phyloP scores from a whole-genome alignment of 1,140 invertebrate species.

The Drosophila trapezifrons region DNA sequence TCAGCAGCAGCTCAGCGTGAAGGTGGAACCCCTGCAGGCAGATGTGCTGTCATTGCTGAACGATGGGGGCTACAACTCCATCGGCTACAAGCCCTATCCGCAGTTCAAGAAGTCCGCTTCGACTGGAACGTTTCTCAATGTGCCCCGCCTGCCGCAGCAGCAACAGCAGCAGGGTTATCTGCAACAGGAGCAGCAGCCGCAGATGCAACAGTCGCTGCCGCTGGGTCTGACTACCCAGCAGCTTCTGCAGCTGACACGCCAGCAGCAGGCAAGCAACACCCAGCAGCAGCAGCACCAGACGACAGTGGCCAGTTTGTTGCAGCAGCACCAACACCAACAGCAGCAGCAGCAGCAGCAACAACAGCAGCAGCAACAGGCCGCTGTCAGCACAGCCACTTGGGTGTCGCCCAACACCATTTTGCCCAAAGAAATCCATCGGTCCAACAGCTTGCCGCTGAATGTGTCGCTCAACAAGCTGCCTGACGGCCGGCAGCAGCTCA shows the following conservation, averaged over 20 bases:
- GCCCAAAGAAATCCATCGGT: conserved; percentile 85
- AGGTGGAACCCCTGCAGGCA: conserved; percentile 67
- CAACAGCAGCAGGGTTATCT: conserved; percentile 54
- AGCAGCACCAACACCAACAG: conserved; percentile 49
- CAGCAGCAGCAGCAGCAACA: conserved; percentile 59
- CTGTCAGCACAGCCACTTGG: conserved; percentile 66
- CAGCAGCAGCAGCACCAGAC: conserved; percentile 58
- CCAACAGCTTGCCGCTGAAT: conserved; percentile 86
- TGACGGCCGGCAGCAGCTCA: conserved; percentile 46
- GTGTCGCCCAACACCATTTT: conserved; percentile 65
- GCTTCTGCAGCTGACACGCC: conserved; percentile 61
- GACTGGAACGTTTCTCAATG: conserved; percentile 76
- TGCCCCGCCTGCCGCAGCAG: conserved; percentile 62
- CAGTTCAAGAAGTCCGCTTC: conserved; percentile 81
- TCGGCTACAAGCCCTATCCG: conserved; percentile 81
- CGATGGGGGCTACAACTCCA: conserved; percentile 60
- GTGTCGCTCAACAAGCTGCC: conserved; percentile 79
- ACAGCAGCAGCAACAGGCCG: conserved; percentile 45
- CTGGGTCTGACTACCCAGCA: conserved; percentile 68
- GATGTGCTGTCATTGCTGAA: conserved; percentile 66
- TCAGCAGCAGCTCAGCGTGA: conserved; percentile 65
- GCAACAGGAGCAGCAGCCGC: conserved; percentile 62
- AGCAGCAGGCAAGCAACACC: conserved; percentile 55
- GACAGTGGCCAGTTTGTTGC: conserved; percentile 44
- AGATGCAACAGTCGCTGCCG: conserved; percentile 74